Percentiles rank a stretch among this genome's conserved stretches.
Conservation (phyloP, 2,113 vertebrate species). For the Cardinalis cardinalis region DNA sequence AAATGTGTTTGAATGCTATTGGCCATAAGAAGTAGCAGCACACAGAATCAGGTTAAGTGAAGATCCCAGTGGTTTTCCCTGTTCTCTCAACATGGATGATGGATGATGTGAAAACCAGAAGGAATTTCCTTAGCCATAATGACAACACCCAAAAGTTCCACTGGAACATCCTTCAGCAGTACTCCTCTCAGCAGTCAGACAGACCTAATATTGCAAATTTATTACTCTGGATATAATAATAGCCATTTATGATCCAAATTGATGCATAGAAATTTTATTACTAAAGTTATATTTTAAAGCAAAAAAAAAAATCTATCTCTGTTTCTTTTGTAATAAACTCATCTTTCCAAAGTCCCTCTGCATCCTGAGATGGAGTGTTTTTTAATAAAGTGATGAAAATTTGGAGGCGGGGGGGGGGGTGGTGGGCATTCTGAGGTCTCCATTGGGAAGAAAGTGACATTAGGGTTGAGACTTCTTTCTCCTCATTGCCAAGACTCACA, state of each 20-base stretch:
- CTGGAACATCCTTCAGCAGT: background rate
- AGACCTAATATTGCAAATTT: background rate
- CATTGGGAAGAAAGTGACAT: background rate
- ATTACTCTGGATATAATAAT: background rate
- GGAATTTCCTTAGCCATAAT: background rate
- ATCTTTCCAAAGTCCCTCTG: background rate
- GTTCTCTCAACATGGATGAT: background rate
- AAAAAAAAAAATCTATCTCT: background rate
- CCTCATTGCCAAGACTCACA: background rate
- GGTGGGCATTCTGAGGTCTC: background rate
- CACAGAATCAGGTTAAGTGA: background rate
- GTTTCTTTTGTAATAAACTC: background rate
- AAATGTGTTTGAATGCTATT: background rate
- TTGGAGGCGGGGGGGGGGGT: accelerated
- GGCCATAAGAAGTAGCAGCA: background rate
- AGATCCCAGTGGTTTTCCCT: background rate
- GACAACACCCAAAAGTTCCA: background rate
- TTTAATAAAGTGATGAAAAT: background rate
- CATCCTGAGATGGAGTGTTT: background rate
- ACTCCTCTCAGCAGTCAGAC: background rate
- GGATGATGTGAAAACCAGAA: background rate
- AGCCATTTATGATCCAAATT: background rate
- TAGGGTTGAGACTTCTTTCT: background rate
- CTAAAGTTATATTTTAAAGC: background rate
- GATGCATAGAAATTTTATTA: background rate